Conservation (phyloP, 2,797 vertebrate genomes). For the Eutrigla gurnardus region DNA sequence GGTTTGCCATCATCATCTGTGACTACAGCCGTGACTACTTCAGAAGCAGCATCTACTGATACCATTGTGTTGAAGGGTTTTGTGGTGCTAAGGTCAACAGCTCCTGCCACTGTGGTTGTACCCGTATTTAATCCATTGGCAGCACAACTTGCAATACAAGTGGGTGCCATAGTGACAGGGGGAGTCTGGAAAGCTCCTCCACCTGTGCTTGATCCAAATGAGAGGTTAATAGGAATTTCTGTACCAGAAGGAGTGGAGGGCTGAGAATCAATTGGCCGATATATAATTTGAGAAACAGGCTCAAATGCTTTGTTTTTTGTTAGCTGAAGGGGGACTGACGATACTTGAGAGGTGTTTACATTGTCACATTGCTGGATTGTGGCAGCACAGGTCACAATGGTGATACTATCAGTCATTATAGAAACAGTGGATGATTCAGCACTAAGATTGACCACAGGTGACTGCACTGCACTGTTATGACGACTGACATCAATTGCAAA, state of each 20-base stretch:
- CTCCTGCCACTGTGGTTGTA: constrained; percentile 84
- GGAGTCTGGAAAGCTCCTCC: constrained; percentile 80
- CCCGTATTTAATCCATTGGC: constrained; percentile 88
- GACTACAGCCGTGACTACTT: constrained; percentile 89
- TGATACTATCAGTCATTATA: constrained; percentile 86
- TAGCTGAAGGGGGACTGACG: constrained; percentile 90
- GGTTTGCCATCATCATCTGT: constrained; percentile 94
- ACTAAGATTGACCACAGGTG: constrained; percentile 94
- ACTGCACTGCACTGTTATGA: constrained; percentile 92
- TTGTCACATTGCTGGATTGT: constrained; percentile 82
- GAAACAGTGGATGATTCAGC: constrained; percentile 86
- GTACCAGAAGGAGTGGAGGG: constrained; percentile 74
- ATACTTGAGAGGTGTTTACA: constrained; percentile 79
- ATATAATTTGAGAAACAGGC: constrained; percentile 86
- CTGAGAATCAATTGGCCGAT: constrained; percentile 84
- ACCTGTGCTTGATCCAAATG: constrained; percentile 83
- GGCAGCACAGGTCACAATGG: constrained; percentile 88
- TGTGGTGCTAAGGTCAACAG: constrained; percentile 93
- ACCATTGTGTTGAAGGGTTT: constrained; percentile 93
- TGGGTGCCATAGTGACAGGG: constrained; percentile 85
- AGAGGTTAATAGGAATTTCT: constrained; percentile 96
- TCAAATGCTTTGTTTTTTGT: constrained; percentile 92
- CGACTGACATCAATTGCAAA: constrained; percentile 80
- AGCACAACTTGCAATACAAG: constrained; percentile 81
- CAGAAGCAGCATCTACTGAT: constrained; percentile 86